phyloP scores from a whole-genome alignment of 2,113 vertebrate species.

The Stomatorhinus ivindoensis region DNA sequence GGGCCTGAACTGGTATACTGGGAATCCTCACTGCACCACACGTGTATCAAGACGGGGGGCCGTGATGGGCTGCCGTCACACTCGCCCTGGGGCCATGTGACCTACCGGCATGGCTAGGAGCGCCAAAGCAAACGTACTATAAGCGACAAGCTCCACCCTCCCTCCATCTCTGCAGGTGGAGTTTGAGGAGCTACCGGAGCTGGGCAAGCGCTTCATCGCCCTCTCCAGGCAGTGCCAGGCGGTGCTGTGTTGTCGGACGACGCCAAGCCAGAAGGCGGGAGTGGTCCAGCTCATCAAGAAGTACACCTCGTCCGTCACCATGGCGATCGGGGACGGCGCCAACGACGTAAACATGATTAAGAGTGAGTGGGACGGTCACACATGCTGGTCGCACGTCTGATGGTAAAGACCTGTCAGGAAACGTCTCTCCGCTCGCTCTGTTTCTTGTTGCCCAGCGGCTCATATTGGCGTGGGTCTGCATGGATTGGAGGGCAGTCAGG shows the following conservation, averaged over 20 bases:
- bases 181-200: constrained; percentile 39
- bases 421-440: background rate
- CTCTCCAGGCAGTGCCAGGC: constrained; percentile 74
- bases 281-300: constrained; percentile 74
- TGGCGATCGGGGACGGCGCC: constrained; percentile 86
- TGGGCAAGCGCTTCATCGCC: constrained; percentile 62
- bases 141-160: background rate
- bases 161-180: constrained; percentile 41
- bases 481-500: constrained; percentile 80
- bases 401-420: background rate
- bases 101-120: background rate
- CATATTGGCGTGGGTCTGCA: constrained; percentile 83
- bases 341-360: constrained; percentile 97
- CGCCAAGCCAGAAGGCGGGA: constrained; percentile 82
- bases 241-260: constrained; percentile 86
- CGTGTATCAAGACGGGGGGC: background rate
- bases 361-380: constrained; percentile 59
- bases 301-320: constrained; percentile 63
- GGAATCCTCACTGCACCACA: background rate
- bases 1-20: constrained; percentile 77
- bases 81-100: background rate
- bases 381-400: background rate
- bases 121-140: background rate
- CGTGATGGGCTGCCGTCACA: background rate
- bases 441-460: constrained; percentile 55